A percentile compares a stretch with the other conserved stretches of the same genome.
Conservation (phyloP, 2,113 vertebrate species). For the Stomatorhinus ivindoensis region DNA sequence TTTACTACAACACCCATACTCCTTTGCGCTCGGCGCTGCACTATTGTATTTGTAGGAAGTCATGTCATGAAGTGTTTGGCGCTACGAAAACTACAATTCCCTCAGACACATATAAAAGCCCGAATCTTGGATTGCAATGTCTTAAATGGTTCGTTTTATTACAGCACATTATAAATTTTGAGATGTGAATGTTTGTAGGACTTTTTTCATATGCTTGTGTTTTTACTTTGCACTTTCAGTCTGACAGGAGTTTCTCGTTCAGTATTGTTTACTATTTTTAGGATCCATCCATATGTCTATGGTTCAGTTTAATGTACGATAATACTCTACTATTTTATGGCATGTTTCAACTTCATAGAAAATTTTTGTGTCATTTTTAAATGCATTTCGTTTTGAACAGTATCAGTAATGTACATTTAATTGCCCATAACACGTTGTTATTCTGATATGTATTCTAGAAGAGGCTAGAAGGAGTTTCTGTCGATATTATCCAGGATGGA, state of each 20-base stretch:
- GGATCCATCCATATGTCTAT: not conserved
- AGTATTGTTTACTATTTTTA: not conserved
- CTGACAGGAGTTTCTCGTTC: not conserved
- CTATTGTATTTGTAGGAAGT: conserved; percentile 51
- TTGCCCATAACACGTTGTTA: not conserved
- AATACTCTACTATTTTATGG: not conserved
- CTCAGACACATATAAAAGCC: not conserved
- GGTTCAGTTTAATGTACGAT: not conserved
- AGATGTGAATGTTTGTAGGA: not conserved
- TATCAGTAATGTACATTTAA: not conserved
- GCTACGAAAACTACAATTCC: conserved; percentile 19
- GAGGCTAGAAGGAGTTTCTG: not conserved
- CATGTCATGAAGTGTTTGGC: not conserved
- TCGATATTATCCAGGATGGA: conserved; percentile 54
- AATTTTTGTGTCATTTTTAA: not conserved
- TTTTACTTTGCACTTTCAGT: not conserved
- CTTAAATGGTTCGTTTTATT: not conserved
- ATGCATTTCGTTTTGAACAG: not conserved
- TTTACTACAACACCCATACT: conserved; percentile 44
- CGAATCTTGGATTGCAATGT: not conserved
- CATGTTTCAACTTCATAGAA: not conserved
- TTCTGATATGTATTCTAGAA: not conserved
- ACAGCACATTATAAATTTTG: not conserved
- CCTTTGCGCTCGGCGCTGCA: conserved; percentile 13
- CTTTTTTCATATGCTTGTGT: not conserved